Percentiles rank a stretch among this genome's conserved stretches.
These are phyloP conservation scores for Rosalia funebris DNA, from an alignment of 2,888 invertebrate genomes.

Conservation along the genomic window DNA sequence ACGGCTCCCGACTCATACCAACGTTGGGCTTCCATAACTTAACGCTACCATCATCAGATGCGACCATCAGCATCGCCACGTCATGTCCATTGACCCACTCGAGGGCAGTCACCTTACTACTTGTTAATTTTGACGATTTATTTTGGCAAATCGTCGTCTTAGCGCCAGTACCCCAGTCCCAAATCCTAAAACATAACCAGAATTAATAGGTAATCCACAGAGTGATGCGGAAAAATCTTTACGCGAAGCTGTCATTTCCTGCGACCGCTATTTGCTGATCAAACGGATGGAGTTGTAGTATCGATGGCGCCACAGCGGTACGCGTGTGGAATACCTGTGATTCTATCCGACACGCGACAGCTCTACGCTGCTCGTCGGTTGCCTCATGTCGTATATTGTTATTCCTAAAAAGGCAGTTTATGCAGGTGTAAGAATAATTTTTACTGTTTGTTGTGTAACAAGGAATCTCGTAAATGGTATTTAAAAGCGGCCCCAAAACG, in stretches of 20 bases:
- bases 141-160: conserved; percentile 73
- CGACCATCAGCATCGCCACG: conserved; percentile 78
- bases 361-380: conserved; percentile 70
- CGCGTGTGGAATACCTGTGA: conserved; percentile 85
- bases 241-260: conserved; percentile 85
- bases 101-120: conserved; percentile 80
- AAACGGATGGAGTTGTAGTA: conserved; percentile 88
- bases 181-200: conserved; percentile 68
- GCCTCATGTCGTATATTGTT: conserved; percentile 74
- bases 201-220: neutral
- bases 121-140: conserved; percentile 63
- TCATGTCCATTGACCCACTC: conserved; percentile 91
- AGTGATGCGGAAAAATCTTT: conserved; percentile 31
- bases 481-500: too few relatives aligned
- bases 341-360: conserved; percentile 75
- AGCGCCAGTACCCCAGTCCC: conserved; percentile 84
- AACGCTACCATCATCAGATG: conserved; percentile 81
- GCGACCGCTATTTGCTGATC: conserved; percentile 90
- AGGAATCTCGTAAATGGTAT: too few relatives aligned
- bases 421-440: too few relatives aligned
- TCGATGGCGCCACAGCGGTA: conserved; percentile 80
- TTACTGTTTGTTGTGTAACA: too few relatives aligned
- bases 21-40: conserved; percentile 72
- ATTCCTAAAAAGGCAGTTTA: conserved; percentile 77
- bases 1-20: conserved; percentile 62